Evolutionary conservation across 2,888 invertebrate genomes (phyloP).

Genomic region (Scaptomyza flava): DNA sequence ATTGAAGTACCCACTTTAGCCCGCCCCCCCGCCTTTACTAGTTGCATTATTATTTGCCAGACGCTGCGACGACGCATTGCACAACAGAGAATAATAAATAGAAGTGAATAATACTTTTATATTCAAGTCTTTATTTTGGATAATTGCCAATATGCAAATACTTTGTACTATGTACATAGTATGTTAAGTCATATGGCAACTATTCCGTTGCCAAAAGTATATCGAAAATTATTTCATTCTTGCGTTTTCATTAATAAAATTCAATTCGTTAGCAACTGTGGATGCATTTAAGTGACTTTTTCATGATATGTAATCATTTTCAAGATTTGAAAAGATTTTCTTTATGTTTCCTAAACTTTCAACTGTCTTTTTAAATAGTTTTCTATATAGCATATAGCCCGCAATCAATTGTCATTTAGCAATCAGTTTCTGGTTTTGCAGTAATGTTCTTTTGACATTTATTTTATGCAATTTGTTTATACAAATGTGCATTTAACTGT

Average conservation of each 20-base stretch:
- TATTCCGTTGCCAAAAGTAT: not conserved
- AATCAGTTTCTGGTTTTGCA: not conserved
- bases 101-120: conserved; percentile 1
- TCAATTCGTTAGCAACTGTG: not conserved
- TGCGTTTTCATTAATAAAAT: conserved; percentile 12
- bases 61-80: no score
- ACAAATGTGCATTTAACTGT: conserved; percentile 65
- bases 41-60: no score
- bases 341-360: no score
- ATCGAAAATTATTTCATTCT: conserved; percentile 11
- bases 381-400: no score
- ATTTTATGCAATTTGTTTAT: conserved; percentile 48
- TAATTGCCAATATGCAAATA: conserved; percentile 1
- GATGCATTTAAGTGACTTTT: no score
- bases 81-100: no score
- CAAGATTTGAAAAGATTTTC: no score
- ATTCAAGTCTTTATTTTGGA: conserved; percentile 2
- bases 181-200: not conserved
- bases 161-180: not conserved
- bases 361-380: no score
- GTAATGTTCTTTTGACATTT: not conserved
- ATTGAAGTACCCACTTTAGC: no score
- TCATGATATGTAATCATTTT: no score
- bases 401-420: not conserved
- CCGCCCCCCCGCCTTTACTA: no score